Percentiles rank a stretch among this genome's conserved stretches.
Evolutionary conservation across 1,140 invertebrate species (phyloP).

Genomic region (Solenopsis fugax): DNA sequence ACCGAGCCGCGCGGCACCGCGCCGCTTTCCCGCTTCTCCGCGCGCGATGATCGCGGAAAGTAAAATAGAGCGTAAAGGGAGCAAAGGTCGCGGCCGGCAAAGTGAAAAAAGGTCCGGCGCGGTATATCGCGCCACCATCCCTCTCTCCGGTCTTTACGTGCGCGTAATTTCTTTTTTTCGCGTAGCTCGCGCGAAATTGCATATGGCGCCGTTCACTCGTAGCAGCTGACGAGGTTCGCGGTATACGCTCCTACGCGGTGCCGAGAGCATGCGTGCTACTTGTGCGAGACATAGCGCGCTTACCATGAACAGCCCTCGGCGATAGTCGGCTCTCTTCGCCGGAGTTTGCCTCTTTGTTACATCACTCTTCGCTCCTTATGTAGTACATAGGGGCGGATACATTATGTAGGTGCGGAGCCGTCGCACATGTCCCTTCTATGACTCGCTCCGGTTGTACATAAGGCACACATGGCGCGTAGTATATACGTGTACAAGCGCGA

Average conservation of each 20-base stretch:
- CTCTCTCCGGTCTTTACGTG: constrained; percentile 56
- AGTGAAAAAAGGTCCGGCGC: constrained; percentile 24
- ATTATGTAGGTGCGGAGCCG: constrained; percentile 77
- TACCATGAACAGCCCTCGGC: constrained; percentile 68
- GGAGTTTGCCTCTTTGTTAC: constrained; percentile 83
- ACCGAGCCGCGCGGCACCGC: neutral
- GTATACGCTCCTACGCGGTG: constrained; percentile 47
- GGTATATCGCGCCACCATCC: neutral
- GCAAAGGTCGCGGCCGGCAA: constrained; percentile 24
- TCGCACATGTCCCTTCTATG: constrained; percentile 73
- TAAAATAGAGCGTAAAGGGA: constrained; percentile 51
- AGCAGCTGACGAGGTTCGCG: constrained; percentile 81
- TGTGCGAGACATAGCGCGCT: constrained; percentile 29
- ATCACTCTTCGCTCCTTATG: constrained; percentile 82
- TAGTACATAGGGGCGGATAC: constrained; percentile 77
- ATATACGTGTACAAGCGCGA: constrained; percentile 58
- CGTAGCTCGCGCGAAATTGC: constrained; percentile 80
- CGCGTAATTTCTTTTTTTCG: constrained; percentile 70
- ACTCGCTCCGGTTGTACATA: constrained; percentile 64
- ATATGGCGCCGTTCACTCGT: constrained; percentile 81
- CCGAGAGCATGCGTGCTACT: constrained; percentile 73
- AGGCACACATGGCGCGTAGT: constrained; percentile 65
- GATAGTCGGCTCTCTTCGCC: constrained; percentile 78
- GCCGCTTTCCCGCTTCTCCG: neutral
- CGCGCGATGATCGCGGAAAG: neutral